phyloP scores from a whole-genome alignment of 2,797 vertebrate species.

The Coreius guichenoti region DNA sequence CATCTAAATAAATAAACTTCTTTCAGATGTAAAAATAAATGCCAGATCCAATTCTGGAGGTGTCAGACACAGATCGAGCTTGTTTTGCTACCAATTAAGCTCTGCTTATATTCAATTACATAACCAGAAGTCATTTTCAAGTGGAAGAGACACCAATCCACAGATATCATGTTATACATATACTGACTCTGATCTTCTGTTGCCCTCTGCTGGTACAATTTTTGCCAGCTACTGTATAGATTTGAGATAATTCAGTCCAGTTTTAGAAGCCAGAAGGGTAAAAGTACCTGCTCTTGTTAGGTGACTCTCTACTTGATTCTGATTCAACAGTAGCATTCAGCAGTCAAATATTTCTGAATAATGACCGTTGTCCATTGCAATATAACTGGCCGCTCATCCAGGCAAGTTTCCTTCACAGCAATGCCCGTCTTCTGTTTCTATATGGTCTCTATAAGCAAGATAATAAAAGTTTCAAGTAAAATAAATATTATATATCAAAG shows the following conservation, averaged over 20 bases:
- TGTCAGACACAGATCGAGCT: background rate
- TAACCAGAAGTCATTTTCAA: background rate
- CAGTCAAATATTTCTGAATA: background rate
- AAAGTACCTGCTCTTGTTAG: background rate
- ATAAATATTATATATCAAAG: background rate
- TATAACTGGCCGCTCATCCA: background rate
- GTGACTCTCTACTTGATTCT: background rate
- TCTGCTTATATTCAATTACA: conserved; percentile 21
- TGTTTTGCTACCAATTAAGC: background rate
- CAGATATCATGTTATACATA: background rate
- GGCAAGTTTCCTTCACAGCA: background rate
- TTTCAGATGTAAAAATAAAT: background rate
- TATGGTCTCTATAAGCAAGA: background rate
- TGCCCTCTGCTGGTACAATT: conserved; percentile 32
- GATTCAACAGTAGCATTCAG: background rate
- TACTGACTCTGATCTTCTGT: background rate
- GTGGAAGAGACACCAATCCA: background rate
- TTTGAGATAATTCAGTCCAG: background rate
- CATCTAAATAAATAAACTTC: background rate
- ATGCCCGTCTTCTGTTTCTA: background rate
- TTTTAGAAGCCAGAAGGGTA: background rate
- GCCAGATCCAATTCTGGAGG: background rate
- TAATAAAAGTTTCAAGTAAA: background rate
- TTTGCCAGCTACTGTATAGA: background rate
- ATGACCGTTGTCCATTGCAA: background rate